Evolutionary conservation across 1,140 invertebrate genomes (phyloP), one percentile per base, ranked within the genome.

Genomic region (Nylanderia fulva): DNA sequence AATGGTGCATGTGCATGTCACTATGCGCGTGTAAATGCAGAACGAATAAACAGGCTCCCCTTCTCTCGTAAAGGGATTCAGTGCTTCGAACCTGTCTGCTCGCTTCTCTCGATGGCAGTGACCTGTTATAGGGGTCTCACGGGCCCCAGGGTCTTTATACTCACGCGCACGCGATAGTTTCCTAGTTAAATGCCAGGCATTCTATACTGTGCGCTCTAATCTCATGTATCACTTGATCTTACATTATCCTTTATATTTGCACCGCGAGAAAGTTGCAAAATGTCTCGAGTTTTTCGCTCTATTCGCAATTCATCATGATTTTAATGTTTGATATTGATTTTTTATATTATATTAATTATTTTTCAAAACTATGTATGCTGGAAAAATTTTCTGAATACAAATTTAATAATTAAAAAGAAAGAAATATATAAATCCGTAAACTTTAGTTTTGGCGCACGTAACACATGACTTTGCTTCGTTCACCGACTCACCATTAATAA

Each of bases 61-160:
- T 90, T 91, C 90, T 87, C 82, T 88, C 88, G 87, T 91, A 92
- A 92, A 92, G 88, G 90, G 89, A 90, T 83, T 54, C 66, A 76
- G 54, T 45, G 58, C 58, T 71, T 75, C 88, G 85, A 91, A 91
- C 91, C 87, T 48, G 45, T 48, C 45, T 90, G 89, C 82, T 88
- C 66, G 85, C 68, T 86, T 75, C 87, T 90, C 90, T 91, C 88
- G 90, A 91, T 92, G 91, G 91, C 91, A 92, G 90, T 92, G 91
- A 92, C 90, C 90, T 90, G 91, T 85, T 88, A 85, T 77, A 85
- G 64, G 85, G 64, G 72, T 69, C 86, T 88, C 90, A 77, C 88
- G 85, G 39, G 68, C 63, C 79, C 52, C 48, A 60, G 54, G 52
- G 87, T 58, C 64, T 86, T 88, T 79, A 88, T 74, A 85, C 84